Conservation (phyloP, 2,888 invertebrate genomes). For the Abrostola tripartita region DNA sequence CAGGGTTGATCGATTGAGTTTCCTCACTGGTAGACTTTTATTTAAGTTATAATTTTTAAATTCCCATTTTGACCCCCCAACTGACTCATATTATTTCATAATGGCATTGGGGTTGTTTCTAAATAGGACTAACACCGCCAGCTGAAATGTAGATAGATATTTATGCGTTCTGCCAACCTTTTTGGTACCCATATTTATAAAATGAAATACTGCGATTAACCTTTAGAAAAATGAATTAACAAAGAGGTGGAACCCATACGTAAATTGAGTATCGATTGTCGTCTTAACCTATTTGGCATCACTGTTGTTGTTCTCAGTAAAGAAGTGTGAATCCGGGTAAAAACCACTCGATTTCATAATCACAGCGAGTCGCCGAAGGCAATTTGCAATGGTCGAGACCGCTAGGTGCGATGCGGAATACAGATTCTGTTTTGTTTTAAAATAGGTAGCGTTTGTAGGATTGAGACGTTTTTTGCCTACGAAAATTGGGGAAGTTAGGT, state of each 20-base stretch:
- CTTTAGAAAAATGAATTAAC: neutral
- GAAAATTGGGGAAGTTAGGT: neutral
- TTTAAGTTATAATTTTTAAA: too few relatives aligned
- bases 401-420: slow-evolving; percentile 41
- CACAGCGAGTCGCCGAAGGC: slow-evolving; percentile 37
- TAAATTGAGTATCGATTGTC: neutral
- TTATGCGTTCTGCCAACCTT: too few relatives aligned
- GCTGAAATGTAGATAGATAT: too few relatives aligned
- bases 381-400: slow-evolving; percentile 34
- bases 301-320: slow-evolving; percentile 29
- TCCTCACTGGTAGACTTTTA: too few relatives aligned
- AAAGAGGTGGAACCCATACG: neutral
- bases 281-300: slow-evolving; percentile 24
- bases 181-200: too few relatives aligned
- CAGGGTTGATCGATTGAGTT: too few relatives aligned
- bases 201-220: too few relatives aligned
- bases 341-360: slow-evolving; percentile 52
- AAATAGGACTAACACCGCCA: too few relatives aligned
- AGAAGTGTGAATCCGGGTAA: slow-evolving; percentile 48
- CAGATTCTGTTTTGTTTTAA: slow-evolving; percentile 26
- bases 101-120: too few relatives aligned
- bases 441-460: slow-evolving; percentile 1
- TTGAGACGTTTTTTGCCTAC: slow-evolving; percentile 12
- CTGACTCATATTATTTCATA: too few relatives aligned
- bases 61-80: too few relatives aligned